Conservation (phyloP, 2,113 vertebrate species). For the Hylia prasina region DNA sequence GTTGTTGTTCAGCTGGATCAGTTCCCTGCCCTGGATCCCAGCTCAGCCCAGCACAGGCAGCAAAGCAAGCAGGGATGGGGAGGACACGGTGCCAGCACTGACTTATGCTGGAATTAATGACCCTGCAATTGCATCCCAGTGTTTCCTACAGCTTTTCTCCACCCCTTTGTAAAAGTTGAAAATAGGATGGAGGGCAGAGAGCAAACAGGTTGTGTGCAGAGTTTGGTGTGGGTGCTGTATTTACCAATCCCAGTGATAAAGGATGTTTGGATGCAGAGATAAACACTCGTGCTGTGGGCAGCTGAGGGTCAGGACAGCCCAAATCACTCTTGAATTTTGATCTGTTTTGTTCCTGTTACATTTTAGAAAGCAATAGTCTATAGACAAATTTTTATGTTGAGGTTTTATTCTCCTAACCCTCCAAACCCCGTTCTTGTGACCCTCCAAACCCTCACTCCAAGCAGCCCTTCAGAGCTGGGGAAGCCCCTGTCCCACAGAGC, state of each 20-base stretch:
- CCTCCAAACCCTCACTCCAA: no score
- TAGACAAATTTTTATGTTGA: background rate
- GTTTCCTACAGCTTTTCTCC: background rate
- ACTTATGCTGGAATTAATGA: background rate
- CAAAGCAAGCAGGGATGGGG: background rate
- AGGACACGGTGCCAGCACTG: background rate
- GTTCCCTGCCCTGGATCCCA: background rate
- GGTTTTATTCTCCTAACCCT: background rate
- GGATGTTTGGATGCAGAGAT: background rate
- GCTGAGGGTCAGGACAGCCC: background rate
- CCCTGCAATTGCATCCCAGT: background rate
- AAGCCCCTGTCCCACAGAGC: background rate
- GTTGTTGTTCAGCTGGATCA: background rate
- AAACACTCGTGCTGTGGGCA: rapidly evolving
- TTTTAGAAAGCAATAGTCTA: background rate
- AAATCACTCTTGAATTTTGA: background rate
- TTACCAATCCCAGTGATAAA: background rate
- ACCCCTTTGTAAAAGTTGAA: background rate
- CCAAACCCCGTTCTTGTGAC: background rate
- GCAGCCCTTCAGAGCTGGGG: background rate
- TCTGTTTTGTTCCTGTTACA: background rate
- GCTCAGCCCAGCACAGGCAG: background rate
- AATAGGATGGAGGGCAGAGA: background rate
- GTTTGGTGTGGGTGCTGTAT: background rate
- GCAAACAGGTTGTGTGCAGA: background rate